Evolutionary conservation across 2,888 invertebrate species (phyloP), one percentile per base, ranked within the genome.

Genomic region (Philaethria dido): DNA sequence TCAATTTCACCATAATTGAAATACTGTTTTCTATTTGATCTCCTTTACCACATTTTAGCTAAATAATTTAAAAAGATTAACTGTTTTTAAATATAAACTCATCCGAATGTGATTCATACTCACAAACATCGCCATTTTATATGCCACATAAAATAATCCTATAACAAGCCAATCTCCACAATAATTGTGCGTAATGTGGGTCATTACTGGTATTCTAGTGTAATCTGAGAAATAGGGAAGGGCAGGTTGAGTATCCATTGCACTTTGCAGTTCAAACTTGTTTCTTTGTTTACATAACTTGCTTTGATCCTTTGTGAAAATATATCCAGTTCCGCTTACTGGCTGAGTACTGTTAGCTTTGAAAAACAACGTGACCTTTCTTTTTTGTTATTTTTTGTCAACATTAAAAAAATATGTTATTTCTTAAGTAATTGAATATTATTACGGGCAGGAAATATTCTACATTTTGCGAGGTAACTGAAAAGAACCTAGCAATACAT

Each of bases 201-300:
- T 45, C 55, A 36, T 20, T 57, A 57, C 57, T n/a, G 44, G 22
- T 20, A 36, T 64, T 55, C 36, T 55, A 36, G 16, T 55, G 64
- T 64, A 64, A 64, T 13, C 3, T 36, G 47, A 64, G 54, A 55
- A 45, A 45, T n/a, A 55, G 22, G 47, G 55, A 64, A 64, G 54
- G 45, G 47, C 45, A 64, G 22, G 22, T 16, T 33, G 29, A n/a
- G 44, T 60, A 45, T 62, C 52, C 36, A 39, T 33, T 62, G 36
- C 44, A 55, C 64, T 64, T 55, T 57, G 47, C 55, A 57, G 29
- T 33, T 16, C 25, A 39, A 62, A 61, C 63, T 48, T n/a, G 62
- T 69, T 66, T 25, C 67, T 64, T 69, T 70, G 69, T 70, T 62
- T 39, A 60, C 42, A 48, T 22, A 64, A 60, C 63, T 52, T 57